Conservation (phyloP, 2,888 invertebrate species). For the Trachelus troglodyta region DNA sequence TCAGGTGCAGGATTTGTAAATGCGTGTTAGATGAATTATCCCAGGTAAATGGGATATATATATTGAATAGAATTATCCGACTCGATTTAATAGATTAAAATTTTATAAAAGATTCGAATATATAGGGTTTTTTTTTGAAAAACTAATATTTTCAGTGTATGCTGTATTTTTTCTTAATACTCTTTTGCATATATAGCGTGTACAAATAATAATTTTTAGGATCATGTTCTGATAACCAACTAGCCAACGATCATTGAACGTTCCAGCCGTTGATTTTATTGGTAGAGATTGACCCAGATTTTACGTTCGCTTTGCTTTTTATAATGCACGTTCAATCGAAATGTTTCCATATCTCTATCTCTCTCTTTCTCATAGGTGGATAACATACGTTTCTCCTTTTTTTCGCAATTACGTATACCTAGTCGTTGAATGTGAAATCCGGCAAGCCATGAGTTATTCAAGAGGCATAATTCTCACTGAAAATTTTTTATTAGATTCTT, state of each 20-base stretch:
- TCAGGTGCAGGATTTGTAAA: neutral
- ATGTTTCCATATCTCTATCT: neutral
- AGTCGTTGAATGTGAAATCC: neutral
- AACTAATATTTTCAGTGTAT: neutral
- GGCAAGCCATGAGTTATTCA: neutral
- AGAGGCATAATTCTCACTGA: neutral
- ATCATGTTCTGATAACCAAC: neutral
- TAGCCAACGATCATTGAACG: neutral
- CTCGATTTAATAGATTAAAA: no score
- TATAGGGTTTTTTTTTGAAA: no score
- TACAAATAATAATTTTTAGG: neutral
- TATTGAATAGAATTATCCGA: neutral
- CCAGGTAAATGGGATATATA: neutral
- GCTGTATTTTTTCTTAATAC: neutral
- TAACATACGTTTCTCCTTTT: neutral
- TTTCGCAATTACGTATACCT: neutral
- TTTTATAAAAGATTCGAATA: neutral
- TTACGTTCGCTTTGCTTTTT: neutral
- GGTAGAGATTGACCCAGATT: neutral
- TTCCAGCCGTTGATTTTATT: neutral
- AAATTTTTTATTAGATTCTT: neutral
- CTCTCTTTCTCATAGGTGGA: neutral
- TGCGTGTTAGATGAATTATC: neutral
- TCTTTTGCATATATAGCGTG: neutral
- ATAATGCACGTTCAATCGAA: neutral